Base-by-base conservation (phyloP, 1,140 invertebrate genomes). In the Sesamia nonagrioides region DNA sequence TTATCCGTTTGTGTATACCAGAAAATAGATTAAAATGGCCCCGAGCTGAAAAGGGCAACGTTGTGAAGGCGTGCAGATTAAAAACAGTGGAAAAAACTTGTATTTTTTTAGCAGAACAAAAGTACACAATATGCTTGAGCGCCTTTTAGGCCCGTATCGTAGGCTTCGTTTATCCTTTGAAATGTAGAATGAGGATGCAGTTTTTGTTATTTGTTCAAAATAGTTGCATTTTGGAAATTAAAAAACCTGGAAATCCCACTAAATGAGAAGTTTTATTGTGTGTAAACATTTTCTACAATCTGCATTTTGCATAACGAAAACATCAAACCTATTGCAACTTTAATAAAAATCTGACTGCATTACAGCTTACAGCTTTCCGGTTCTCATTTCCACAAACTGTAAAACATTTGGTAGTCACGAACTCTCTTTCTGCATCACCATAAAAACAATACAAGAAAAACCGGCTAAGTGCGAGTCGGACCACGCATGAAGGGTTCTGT, bases 21-120 rank as follows among this genome's bases (percentile, higher is more conserved):
- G 88, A 87, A 90, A 90, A 90, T 85, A 91, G 89, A 92, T 92
- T 92, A 92, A 92, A 91, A 92, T 90, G 84, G 88, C 90, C 89
- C 68, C 78, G 72, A 86, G 90, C 89, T 86, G 83, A 88, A 88
- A 89, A 87, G 87, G 87, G 81, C 71, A 78, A 81, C 89, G 82
- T 86, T 86, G 88, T 88, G 88, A 90, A 91, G 87, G 89, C 88
- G 86, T 83, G 86, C 84, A 90, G 88, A 91, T 92, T 92, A 91
- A 92, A 90, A 91, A 91, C 85, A 88, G 69, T 84, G 85, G 79
- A 85, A 88, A n/a, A 86, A 86, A 86, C 80, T 86, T 78, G 76
- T 80, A 84, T 88, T 89, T 90, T 84, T 84, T 86, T 84, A 82
- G 79, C 74, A 80, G 79, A 85, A 88, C 80, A 58, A 85, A 85